phyloP scores from a whole-genome alignment of 1,140 invertebrate species.

The Semibalanus balanoides region DNA sequence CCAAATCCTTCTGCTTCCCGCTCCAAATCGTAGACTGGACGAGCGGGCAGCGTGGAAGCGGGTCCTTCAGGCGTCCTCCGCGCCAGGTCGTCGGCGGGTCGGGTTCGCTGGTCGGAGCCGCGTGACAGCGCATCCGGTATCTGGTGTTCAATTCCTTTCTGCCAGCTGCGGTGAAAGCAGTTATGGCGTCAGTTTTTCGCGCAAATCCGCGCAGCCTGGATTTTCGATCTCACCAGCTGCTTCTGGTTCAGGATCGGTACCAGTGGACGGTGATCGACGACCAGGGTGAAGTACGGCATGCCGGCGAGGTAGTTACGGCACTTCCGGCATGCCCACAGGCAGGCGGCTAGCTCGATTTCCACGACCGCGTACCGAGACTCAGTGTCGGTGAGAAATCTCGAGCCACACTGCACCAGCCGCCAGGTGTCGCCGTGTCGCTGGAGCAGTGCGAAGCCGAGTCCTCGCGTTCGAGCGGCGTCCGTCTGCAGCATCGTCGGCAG shows the following conservation, averaged over 20 bases:
- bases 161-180: not conserved
- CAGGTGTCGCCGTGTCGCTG: constrained; percentile 11
- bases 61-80: constrained; percentile 1
- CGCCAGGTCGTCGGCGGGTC: constrained; percentile 5
- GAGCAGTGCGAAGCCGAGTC: constrained; percentile 14
- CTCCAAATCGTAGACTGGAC: not conserved
- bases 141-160: constrained; percentile 8
- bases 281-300: too few relatives aligned
- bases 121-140: constrained; percentile 13
- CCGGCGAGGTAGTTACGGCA: constrained; percentile 16
- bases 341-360: constrained; percentile 15
- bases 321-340: constrained; percentile 17
- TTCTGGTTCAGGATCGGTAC: constrained; percentile 16
- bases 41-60: too few relatives aligned
- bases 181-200: not conserved
- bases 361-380: constrained; percentile 18
- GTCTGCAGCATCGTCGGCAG: constrained; percentile 16
- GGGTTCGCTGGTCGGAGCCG: constrained; percentile 7
- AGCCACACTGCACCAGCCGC: constrained; percentile 17
- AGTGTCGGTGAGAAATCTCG: constrained; percentile 10
- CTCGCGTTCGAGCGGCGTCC: constrained; percentile 13
- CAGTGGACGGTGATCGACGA: constrained; percentile 16
- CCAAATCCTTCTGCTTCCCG: constrained; percentile 6
- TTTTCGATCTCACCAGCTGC: constrained; percentile 8
- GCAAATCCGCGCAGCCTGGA: constrained; percentile 8